Percentiles rank a stretch among this genome's conserved stretches.
Evolutionary conservation across 2,888 invertebrate genomes (phyloP).

Genomic region (Andrena camellia): DNA sequence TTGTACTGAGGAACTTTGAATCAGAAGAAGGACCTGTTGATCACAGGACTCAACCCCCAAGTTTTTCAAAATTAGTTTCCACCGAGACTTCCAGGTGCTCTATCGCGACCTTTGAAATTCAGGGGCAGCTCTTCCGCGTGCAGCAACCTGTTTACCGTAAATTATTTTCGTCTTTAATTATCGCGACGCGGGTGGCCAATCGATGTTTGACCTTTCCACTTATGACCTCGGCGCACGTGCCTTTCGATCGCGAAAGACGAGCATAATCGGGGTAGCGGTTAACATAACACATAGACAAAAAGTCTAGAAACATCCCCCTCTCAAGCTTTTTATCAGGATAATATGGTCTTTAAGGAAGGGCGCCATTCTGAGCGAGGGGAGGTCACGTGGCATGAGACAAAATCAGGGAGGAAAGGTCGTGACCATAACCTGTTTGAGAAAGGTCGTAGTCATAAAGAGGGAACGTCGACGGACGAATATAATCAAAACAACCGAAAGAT

Average conservation of each 20-base stretch:
- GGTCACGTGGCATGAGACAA: not conserved
- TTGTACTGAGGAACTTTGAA: too few relatives aligned
- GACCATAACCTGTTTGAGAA: not conserved
- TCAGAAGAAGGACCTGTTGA: too few relatives aligned
- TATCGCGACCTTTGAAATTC: not conserved
- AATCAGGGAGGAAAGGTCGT: conserved; percentile 4
- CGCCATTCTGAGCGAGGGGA: not conserved
- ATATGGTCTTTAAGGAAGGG: not conserved
- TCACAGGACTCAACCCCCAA: too few relatives aligned
- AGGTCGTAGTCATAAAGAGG: not conserved
- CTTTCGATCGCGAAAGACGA: not conserved
- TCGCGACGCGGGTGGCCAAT: not conserved
- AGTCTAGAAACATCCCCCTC: not conserved
- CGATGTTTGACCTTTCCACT: not conserved
- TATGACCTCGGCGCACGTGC: too few relatives aligned
- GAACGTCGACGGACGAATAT: not conserved
- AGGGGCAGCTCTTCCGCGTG: not conserved
- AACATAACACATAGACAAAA: not conserved
- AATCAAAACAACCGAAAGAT: not conserved
- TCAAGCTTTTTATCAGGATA: not conserved
- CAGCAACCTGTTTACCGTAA: not conserved
- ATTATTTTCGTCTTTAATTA: not conserved
- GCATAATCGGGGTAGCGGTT: not conserved
- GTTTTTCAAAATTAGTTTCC: too few relatives aligned
- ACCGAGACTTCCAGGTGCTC: not conserved